phyloP scores from a whole-genome alignment of 2,113 vertebrate species.

The Manacus vitellinus region DNA sequence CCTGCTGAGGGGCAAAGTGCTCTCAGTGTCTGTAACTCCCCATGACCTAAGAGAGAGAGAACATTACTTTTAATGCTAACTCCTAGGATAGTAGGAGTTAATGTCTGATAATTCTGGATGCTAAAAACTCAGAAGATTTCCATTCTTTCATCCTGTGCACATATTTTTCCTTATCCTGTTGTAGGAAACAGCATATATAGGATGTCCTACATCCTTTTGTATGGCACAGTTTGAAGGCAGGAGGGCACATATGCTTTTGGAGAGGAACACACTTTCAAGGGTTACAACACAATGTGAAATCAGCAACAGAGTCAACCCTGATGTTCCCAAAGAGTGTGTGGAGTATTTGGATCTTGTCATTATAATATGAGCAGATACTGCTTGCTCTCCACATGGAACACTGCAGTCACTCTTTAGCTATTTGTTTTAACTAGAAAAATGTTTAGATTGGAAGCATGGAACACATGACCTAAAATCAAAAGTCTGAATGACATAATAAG shows the following conservation, averaged over 20 bases:
- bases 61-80: not conserved
- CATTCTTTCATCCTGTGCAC: not conserved
- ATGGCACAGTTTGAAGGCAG: not conserved
- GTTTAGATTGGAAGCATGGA: not conserved
- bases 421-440: not conserved
- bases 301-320: not conserved
- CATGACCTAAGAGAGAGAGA: not conserved
- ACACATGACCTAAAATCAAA: not conserved
- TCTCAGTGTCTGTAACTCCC: not conserved
- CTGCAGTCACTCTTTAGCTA: not conserved
- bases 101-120: not conserved
- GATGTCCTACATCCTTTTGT: not conserved
- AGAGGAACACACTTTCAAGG: not conserved
- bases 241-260: not conserved
- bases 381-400: not conserved
- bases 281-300: not conserved
- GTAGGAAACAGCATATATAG: not conserved
- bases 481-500: not conserved
- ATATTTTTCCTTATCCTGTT: not conserved
- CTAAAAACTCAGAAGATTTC: not conserved
- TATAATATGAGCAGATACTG: not conserved
- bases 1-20: not conserved
- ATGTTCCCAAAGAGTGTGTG: not conserved
- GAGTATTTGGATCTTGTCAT: not conserved
- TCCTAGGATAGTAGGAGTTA: not conserved